Conservation (phyloP, 2,888 invertebrate genomes). For the Pseudolycoriella hygida region DNA sequence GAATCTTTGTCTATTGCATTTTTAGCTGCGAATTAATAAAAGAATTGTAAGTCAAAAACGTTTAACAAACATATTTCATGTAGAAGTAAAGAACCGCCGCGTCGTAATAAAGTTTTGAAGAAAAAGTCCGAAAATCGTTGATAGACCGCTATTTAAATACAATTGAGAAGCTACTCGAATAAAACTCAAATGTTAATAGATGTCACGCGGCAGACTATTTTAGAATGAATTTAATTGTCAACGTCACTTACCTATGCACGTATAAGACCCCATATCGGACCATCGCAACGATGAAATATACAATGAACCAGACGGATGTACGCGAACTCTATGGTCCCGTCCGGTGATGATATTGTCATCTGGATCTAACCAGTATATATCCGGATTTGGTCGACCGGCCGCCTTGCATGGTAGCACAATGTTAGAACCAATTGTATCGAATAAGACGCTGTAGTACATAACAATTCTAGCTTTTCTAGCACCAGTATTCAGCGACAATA, state of each 20-base stretch:
- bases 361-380: conserved; percentile 47
- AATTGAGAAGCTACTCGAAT: too few relatives aligned
- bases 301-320: conserved; percentile 57
- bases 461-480: conserved; percentile 34
- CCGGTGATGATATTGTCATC: conserved; percentile 34
- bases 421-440: conserved; percentile 40
- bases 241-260: conserved; percentile 37
- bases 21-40: conserved; percentile 28
- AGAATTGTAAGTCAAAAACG: too few relatives aligned
- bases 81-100: too few relatives aligned
- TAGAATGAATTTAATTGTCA: too few relatives aligned
- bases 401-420: conserved; percentile 52
- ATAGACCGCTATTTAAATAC: too few relatives aligned
- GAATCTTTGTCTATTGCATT: conserved; percentile 44
- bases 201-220: too few relatives aligned
- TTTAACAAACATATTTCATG: too few relatives aligned
- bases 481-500: conserved; percentile 26
- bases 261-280: conserved; percentile 69
- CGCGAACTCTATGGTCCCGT: conserved; percentile 33
- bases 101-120: too few relatives aligned
- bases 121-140: too few relatives aligned
- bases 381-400: conserved; percentile 40
- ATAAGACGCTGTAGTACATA: conserved; percentile 32
- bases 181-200: too few relatives aligned
- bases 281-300: conserved; percentile 52